Evolutionary conservation across 2,113 vertebrate genomes (phyloP).

Genomic region (Melanostigma gelatinosum): DNA sequence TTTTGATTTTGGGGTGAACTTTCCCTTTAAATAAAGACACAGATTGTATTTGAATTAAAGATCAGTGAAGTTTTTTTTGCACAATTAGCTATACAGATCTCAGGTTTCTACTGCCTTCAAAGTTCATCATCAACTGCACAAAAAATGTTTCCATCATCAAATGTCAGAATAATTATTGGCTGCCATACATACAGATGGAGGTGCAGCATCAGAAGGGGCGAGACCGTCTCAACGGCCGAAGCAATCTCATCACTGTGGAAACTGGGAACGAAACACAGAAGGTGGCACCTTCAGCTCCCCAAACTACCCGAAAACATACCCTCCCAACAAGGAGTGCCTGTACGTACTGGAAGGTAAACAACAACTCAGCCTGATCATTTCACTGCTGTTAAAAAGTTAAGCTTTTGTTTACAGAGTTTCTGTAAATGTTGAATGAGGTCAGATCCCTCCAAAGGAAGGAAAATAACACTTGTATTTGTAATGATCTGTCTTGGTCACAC

Average conservation of each 20-base stretch:
- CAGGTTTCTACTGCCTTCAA: background rate
- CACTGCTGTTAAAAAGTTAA: background rate
- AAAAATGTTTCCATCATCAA: background rate
- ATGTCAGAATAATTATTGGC: background rate
- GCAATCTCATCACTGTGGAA: constrained; percentile 87
- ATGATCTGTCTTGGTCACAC: background rate
- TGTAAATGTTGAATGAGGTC: background rate
- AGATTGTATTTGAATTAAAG: background rate
- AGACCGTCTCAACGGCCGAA: constrained; percentile 74
- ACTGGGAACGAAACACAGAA: constrained; percentile 90
- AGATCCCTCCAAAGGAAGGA: background rate
- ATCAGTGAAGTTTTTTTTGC: background rate
- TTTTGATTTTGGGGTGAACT: no score
- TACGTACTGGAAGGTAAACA: constrained; percentile 95
- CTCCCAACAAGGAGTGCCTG: constrained; percentile 95
- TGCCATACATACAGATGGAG: constrained; percentile 57
- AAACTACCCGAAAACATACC: constrained; percentile 93
- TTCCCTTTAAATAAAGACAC: background rate
- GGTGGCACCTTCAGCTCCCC: constrained; percentile 96
- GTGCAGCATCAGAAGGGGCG: constrained; percentile 84
- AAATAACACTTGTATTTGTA: background rate
- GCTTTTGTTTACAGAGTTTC: background rate
- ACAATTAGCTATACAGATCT: background rate
- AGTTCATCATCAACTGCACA: background rate
- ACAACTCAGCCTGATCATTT: background rate